Evolutionary conservation across 2,888 invertebrate genomes (phyloP), one percentile per base, ranked within the genome.

Genomic region (Polydrusus tereticollis): DNA sequence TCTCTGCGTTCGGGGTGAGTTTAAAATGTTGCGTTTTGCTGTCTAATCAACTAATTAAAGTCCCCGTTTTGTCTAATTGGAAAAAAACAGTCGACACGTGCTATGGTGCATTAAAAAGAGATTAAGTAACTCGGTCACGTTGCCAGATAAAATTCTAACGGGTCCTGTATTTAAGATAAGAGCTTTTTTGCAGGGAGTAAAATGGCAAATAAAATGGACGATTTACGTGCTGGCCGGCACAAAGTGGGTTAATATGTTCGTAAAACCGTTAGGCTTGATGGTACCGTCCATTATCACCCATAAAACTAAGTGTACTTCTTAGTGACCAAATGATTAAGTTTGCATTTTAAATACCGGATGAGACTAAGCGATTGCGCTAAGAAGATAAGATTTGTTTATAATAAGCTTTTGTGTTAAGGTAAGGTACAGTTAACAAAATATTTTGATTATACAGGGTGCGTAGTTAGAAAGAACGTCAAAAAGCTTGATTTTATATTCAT

Each of bases 1-100:
- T 95, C 88, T 97, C 97, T 85, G 97, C 97, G 86, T 98, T 97
- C 89, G 97, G 97, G 90, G 97, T 97, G 86, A 90, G 93, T 89
- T 36, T 10, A n/a, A 29, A 4, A 5, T 5, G 29, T 29, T 29
- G 4, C n/a, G 1, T 36, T 8, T n/a, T 36, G 1, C 12, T 12
- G 36, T 36, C 36, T 12, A 4, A n/a, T 12, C 3, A 36, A 10
- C 33, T 12, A 16, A 0, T 55, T 8, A 41, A 57, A n/a, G 20
- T 20, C 12, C 45, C 20, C 8, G 4, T 47, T 47, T 47, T 47
- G 47, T n/a, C 21, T 47, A 47, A 47, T 47, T 47, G 23, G 23
- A 23, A 47, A n/a, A 20, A 23, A 47, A 41, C 41, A 16, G n/a
- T 12, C 47, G 10, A 21, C 18, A 21, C 12, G 8, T 10, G 47